These are phyloP conservation scores for Mesembrinibis cayennensis DNA, from an alignment of 2,113 vertebrate genomes.

Conservation along the genomic window DNA sequence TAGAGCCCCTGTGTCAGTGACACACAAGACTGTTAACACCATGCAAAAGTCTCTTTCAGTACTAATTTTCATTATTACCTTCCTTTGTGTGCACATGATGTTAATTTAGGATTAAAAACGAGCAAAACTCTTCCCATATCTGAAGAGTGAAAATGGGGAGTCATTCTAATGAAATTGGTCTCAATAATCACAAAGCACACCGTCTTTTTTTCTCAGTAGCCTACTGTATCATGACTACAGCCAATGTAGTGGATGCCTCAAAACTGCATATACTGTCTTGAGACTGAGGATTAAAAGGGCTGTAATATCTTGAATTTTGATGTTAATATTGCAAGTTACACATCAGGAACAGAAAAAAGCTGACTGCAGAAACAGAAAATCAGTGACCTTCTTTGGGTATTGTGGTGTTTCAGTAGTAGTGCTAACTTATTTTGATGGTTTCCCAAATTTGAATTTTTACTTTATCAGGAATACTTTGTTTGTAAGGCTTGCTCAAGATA, in stretches of 20 bases:
- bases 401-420: background rate
- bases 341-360: background rate
- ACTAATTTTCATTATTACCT: background rate
- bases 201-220: background rate
- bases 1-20: background rate
- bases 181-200: background rate
- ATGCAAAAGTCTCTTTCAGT: rapidly evolving
- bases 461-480: background rate
- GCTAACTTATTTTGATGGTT: background rate
- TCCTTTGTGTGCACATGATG: background rate
- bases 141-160: background rate
- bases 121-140: background rate
- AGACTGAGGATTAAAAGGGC: background rate
- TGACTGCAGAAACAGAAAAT: background rate
- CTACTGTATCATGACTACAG: background rate
- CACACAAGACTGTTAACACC: background rate
- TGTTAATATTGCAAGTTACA: background rate
- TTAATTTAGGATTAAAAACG: background rate
- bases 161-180: background rate
- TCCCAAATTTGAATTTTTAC: background rate
- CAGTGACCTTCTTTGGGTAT: background rate
- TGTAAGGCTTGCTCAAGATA: background rate
- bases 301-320: background rate
- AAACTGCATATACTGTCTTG: background rate
- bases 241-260: background rate